Evolutionary conservation across 2,888 invertebrate species (phyloP).

Genomic region (Cryptophagus acutangulus): DNA sequence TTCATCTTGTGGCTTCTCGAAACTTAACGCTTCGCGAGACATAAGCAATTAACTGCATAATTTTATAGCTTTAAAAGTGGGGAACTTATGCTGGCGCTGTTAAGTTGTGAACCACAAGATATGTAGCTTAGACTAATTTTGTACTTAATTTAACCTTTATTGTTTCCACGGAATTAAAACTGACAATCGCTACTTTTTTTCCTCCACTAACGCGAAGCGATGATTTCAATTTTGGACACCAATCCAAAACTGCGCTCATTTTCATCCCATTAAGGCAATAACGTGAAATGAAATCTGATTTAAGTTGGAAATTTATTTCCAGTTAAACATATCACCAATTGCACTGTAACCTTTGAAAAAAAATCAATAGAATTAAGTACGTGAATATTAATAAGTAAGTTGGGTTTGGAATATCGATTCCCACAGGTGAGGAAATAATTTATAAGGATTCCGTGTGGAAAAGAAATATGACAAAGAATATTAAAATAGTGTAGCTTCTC

Average conservation of each 20-base stretch:
- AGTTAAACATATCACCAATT: too few relatives aligned
- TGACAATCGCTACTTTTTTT: too few relatives aligned
- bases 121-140: slow-evolving; percentile 13
- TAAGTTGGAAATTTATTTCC: too few relatives aligned
- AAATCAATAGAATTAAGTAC: too few relatives aligned
- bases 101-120: slow-evolving; percentile 23
- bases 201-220: too few relatives aligned
- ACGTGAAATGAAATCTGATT: too few relatives aligned
- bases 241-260: too few relatives aligned
- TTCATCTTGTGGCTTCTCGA: slow-evolving; percentile 40
- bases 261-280: too few relatives aligned
- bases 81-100: slow-evolving; percentile 40
- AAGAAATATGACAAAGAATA: slow-evolving; percentile 13
- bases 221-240: too few relatives aligned
- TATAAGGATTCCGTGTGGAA: slow-evolving; percentile 4
- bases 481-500: slow-evolving; percentile 19
- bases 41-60: slow-evolving; percentile 49
- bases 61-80: slow-evolving; percentile 45
- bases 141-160: slow-evolving; percentile 8
- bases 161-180: slow-evolving; percentile 3
- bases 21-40: slow-evolving; percentile 46
- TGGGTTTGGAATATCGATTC: too few relatives aligned
- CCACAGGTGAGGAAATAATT: slow-evolving; percentile 14
- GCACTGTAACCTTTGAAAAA: too few relatives aligned
- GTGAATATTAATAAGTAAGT: too few relatives aligned